Conservation (phyloP, 2,113 vertebrate genomes). For the Salvator merianae region DNA sequence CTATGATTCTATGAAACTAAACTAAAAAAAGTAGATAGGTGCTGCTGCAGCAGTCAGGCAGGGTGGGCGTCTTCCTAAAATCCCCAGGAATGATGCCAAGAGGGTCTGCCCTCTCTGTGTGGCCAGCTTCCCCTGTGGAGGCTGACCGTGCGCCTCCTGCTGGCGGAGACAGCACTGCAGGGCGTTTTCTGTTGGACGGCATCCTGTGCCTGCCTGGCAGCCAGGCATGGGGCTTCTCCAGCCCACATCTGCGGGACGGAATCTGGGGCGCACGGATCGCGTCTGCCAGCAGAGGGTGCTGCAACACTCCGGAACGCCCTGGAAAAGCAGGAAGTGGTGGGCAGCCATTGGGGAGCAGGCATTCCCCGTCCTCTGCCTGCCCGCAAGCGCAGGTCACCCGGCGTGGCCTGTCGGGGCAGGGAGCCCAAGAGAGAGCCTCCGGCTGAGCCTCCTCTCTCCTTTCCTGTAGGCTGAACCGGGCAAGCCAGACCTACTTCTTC, state of each 20-base stretch:
- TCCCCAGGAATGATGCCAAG: too few species aligned
- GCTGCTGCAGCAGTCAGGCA: neutral
- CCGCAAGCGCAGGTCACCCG: neutral
- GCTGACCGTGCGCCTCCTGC: too few species aligned
- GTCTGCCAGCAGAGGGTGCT: neutral
- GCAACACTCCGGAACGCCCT: neutral
- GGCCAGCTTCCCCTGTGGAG: too few species aligned
- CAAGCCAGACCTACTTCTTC: constrained; percentile 98
- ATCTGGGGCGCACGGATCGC: neutral
- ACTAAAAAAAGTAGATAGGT: too few species aligned
- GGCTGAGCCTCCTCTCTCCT: neutral
- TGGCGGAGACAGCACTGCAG: too few species aligned
- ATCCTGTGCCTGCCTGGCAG: neutral
- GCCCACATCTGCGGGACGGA: accelerated
- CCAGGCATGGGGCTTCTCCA: neutral
- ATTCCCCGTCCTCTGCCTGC: neutral
- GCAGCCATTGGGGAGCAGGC: neutral
- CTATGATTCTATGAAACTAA: too few species aligned
- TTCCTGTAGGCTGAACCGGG: constrained; percentile 87
- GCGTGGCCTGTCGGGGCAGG: neutral
- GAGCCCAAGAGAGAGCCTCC: neutral
- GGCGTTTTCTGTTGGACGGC: neutral
- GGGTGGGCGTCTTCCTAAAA: too few species aligned
- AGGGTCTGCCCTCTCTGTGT: too few species aligned
- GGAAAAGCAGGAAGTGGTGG: accelerated